phyloP scores from a whole-genome alignment of 2,113 vertebrate species.

The Ciconia stormi region DNA sequence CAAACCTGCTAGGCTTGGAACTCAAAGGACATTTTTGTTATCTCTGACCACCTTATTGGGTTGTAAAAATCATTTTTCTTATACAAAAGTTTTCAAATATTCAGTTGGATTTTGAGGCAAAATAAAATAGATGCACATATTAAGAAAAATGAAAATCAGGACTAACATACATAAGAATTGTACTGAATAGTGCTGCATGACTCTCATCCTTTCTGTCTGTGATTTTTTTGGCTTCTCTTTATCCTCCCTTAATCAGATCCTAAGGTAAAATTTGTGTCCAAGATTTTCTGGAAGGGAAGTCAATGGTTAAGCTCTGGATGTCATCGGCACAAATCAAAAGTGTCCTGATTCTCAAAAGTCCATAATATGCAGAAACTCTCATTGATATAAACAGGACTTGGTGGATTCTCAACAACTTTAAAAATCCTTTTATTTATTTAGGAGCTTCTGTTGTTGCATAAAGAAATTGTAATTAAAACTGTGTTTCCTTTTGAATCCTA shows the following conservation, averaged over 20 bases:
- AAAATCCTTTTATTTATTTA: not conserved
- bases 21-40: not conserved
- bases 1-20: not conserved
- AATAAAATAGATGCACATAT: not conserved
- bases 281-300: not conserved
- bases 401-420: not conserved
- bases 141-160: not conserved
- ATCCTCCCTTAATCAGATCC: not conserved
- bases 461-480: not conserved
- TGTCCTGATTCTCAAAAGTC: not conserved
- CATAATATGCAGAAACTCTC: not conserved
- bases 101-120: not conserved
- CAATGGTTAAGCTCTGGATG: not conserved
- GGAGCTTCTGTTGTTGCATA: not conserved
- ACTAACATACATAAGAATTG: not conserved
- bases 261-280: not conserved
- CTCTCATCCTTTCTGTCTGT: not conserved
- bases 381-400: not conserved
- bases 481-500: not conserved
- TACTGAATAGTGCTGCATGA: not conserved
- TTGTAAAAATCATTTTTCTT: not conserved
- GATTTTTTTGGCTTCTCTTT: not conserved
- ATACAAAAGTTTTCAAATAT: not conserved
- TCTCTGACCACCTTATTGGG: not conserved
- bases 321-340: fast-evolving